phyloP scores from a whole-genome alignment of 2,113 vertebrate species.

The Plecotus auritus region DNA sequence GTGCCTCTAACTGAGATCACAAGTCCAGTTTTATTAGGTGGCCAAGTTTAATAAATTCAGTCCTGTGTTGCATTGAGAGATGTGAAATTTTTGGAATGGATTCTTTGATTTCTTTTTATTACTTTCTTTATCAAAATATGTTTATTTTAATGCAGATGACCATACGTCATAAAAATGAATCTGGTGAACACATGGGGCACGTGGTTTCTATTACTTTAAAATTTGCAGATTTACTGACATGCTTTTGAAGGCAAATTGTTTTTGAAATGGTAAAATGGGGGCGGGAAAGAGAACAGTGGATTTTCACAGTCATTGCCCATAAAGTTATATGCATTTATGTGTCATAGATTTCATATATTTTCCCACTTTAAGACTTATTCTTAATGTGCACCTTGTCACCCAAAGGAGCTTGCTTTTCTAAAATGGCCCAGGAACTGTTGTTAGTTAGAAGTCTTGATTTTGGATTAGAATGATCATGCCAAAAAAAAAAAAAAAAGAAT shows the following conservation, averaged over 20 bases:
- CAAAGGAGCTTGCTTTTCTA: background rate
- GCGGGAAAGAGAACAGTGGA: background rate
- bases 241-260: constrained; percentile 55
- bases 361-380: background rate
- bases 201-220: constrained; percentile 61
- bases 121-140: constrained; percentile 59
- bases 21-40: constrained; percentile 37
- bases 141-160: constrained; percentile 59
- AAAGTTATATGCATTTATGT: background rate
- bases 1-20: constrained; percentile 22
- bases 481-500: background rate
- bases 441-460: background rate
- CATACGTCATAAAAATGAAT: constrained; percentile 17
- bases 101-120: constrained; percentile 66
- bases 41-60: constrained; percentile 36
- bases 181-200: constrained; percentile 65
- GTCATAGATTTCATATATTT: constrained; percentile 4
- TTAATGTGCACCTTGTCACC: background rate
- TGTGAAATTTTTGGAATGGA: constrained; percentile 33
- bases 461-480: background rate
- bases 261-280: constrained; percentile 44
- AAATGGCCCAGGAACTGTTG: background rate
- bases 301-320: background rate
- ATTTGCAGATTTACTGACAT: constrained; percentile 37
- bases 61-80: background rate